These are phyloP conservation scores for Drosophila cracens DNA, from an alignment of 2,888 invertebrate species.

Conservation along the genomic window DNA sequence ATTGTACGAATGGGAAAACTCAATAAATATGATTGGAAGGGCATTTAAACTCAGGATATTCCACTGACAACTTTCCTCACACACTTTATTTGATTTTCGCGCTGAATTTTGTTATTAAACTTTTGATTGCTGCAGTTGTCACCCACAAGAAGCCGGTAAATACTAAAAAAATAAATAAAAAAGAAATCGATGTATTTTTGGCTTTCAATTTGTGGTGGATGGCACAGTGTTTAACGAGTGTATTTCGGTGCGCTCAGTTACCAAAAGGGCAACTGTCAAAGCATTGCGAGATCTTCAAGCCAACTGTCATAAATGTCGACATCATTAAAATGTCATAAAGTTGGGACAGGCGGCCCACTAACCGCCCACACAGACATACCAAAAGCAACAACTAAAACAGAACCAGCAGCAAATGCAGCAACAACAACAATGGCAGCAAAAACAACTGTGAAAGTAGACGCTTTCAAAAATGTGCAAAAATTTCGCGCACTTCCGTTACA, in stretches of 20 bases:
- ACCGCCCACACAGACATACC: constrained; percentile 21
- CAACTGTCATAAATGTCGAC: constrained; percentile 75
- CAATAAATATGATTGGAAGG: background rate
- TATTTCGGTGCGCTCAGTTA: constrained; percentile 32
- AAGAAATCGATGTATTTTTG: constrained; percentile 31
- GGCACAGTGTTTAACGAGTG: constrained; percentile 28
- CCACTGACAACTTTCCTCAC: background rate
- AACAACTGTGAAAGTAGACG: constrained; percentile 20
- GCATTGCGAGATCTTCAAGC: constrained; percentile 65
- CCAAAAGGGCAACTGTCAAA: constrained; percentile 64
- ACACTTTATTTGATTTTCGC: constrained; percentile 3
- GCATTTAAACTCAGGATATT: background rate
- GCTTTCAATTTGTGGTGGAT: constrained; percentile 47
- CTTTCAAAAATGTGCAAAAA: constrained; percentile 68
- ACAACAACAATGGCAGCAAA: constrained; percentile 15
- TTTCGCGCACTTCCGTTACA: constrained; percentile 76
- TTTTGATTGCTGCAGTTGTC: constrained; percentile 48
- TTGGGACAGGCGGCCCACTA: constrained; percentile 28
- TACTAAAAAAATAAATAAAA: background rate
- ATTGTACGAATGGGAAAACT: background rate
- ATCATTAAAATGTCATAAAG: constrained; percentile 77
- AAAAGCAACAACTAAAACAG: constrained; percentile 10
- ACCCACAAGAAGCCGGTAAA: constrained; percentile 4
- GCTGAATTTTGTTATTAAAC: constrained; percentile 33
- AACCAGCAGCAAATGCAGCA: background rate